Evolutionary conservation across 2,888 invertebrate species (phyloP).

Genomic region (Agrypnus murinus): DNA sequence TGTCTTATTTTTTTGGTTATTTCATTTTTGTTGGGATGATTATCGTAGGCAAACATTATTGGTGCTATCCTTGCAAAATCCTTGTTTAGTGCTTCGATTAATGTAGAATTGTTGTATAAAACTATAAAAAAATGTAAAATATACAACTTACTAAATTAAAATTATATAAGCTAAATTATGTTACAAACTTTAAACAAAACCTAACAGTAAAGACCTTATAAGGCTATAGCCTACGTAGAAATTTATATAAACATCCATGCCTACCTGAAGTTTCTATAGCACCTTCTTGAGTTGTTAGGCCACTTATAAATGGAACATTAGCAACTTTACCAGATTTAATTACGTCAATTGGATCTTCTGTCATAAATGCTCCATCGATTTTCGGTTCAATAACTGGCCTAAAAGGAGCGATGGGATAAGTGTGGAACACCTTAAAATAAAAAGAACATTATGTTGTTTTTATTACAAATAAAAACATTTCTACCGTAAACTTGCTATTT

Average conservation of each 20-base stretch:
- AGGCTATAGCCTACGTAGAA: too few species aligned
- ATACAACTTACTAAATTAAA: too few species aligned
- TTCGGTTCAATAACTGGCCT: slow-evolving; percentile 84
- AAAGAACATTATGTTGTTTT: slow-evolving; percentile 35
- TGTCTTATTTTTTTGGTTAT: too few species aligned
- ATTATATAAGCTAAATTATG: too few species aligned
- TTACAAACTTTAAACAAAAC: too few species aligned
- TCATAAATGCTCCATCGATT: slow-evolving; percentile 80
- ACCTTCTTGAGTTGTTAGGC: slow-evolving; percentile 75
- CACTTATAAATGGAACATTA: slow-evolving; percentile 82
- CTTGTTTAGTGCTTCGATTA: not conserved
- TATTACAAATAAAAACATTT: not conserved
- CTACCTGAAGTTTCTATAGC: slow-evolving; percentile 76
- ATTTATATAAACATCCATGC: too few species aligned
- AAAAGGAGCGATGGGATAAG: slow-evolving; percentile 87
- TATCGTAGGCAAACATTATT: not conserved
- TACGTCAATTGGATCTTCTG: slow-evolving; percentile 76
- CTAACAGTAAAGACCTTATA: too few species aligned
- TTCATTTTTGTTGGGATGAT: not conserved
- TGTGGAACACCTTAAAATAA: slow-evolving; percentile 78
- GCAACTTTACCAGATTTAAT: slow-evolving; percentile 72
- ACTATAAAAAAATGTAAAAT: slow-evolving; percentile 8
- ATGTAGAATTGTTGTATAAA: not conserved
- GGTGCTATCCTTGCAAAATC: slow-evolving; percentile 17
- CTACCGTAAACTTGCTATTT: slow-evolving; percentile 51